A percentile compares a stretch with the other conserved stretches of the same genome.
Conservation (phyloP, 2,888 invertebrate species). For the Cosmorhoe ocellata region DNA sequence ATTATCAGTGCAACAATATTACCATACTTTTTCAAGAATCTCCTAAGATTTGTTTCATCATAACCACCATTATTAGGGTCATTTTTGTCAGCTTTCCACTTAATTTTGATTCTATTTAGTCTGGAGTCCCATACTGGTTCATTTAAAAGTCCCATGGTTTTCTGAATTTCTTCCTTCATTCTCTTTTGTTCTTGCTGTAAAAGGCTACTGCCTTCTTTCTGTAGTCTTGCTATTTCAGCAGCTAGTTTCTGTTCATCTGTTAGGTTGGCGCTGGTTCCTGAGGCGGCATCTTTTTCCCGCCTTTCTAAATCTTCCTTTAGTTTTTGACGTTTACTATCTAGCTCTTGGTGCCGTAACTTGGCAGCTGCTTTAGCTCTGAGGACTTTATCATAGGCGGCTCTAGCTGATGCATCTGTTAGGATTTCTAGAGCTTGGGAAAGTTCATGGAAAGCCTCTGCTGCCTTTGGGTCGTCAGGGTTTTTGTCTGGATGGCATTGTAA, state of each 20-base stretch:
- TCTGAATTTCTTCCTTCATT: constrained; percentile 85
- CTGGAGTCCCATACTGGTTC: constrained; percentile 80
- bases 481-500: constrained; percentile 98
- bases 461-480: constrained; percentile 96
- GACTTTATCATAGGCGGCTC: constrained; percentile 94
- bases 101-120: constrained; percentile 88
- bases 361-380: constrained; percentile 92
- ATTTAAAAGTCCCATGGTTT: constrained; percentile 70
- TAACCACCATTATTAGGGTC: constrained; percentile 89
- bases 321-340: constrained; percentile 94
- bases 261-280: constrained; percentile 60
- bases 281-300: constrained; percentile 86
- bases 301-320: constrained; percentile 95
- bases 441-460: constrained; percentile 93
- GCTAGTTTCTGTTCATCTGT: constrained; percentile 83
- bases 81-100: constrained; percentile 88
- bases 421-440: constrained; percentile 93
- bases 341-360: constrained; percentile 87
- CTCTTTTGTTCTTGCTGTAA: constrained; percentile 87
- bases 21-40: constrained; percentile 92
- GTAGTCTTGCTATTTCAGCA: constrained; percentile 90
- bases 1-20: constrained; percentile 88
- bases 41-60: constrained; percentile 83
- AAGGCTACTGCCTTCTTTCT: constrained; percentile 91
- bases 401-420: constrained; percentile 90